phyloP scores from a whole-genome alignment of 2,797 vertebrate species.

The Nannoperca obscura region DNA sequence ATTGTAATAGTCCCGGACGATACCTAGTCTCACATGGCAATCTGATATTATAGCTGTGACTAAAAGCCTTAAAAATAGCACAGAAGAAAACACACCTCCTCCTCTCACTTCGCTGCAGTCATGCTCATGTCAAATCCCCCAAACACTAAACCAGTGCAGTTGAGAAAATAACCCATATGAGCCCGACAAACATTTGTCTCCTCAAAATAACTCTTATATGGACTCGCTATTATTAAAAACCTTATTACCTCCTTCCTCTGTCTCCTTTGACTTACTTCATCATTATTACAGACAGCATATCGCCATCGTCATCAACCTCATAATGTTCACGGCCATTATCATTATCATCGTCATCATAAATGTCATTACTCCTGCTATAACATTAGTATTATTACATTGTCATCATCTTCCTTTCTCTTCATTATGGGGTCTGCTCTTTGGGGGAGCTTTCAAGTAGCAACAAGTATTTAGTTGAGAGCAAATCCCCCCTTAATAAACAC shows the following conservation, averaged over 20 bases:
- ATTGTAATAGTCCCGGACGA: conserved; percentile 3
- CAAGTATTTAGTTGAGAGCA: not conserved
- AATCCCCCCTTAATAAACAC: not conserved
- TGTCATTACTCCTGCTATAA: conserved; percentile 25
- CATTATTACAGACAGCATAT: conserved; percentile 39
- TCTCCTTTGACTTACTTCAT: conserved; percentile 30
- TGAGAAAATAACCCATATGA: conserved; percentile 31
- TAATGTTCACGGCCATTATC: conserved; percentile 43
- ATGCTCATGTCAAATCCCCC: conserved; percentile 20
- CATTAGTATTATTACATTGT: conserved; percentile 36
- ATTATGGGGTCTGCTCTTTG: not conserved
- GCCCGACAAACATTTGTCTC: conserved; percentile 47
- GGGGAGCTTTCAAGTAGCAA: not conserved
- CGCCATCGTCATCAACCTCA: conserved; percentile 49
- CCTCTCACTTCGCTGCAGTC: conserved; percentile 27
- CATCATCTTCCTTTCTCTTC: conserved; percentile 14
- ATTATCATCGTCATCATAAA: conserved; percentile 38
- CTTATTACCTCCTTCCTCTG: conserved; percentile 34
- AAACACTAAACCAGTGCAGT: conserved; percentile 38
- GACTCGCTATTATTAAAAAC: conserved; percentile 47
- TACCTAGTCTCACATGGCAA: conserved; percentile 8
- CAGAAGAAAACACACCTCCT: conserved; percentile 19
- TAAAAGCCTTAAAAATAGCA: conserved; percentile 48
- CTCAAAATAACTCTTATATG: conserved; percentile 47
- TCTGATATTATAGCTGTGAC: conserved; percentile 10